phyloP scores from a whole-genome alignment of 2,797 vertebrate species.

The Martes flavigula region DNA sequence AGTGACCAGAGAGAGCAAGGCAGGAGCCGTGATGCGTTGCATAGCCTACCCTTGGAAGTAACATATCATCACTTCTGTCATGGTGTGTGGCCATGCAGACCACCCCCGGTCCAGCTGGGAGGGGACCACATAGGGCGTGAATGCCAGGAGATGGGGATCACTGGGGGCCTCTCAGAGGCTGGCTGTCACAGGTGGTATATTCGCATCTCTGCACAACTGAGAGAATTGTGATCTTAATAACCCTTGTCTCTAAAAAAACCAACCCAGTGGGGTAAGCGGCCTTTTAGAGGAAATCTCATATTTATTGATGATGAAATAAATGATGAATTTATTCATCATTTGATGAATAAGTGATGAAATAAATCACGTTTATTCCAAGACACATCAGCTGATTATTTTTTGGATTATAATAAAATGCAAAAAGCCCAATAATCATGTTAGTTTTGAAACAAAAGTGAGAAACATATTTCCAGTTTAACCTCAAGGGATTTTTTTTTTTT shows the following conservation, averaged over 20 bases:
- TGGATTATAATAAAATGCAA: background rate
- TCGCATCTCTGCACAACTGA: background rate
- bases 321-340: too few species aligned
- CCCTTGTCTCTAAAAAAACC: background rate
- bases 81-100: background rate
- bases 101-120: background rate
- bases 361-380: background rate
- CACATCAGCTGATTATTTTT: background rate
- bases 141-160: background rate
- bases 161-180: background rate
- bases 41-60: background rate
- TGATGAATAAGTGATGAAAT: too few species aligned
- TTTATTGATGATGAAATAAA: too few species aligned
- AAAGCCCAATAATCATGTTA: slow-evolving; percentile 1
- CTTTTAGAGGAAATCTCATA: background rate
- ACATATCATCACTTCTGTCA: background rate
- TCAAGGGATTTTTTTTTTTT: background rate
- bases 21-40: background rate
- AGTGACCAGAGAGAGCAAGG: background rate
- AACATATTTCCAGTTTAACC: slow-evolving; percentile 2
- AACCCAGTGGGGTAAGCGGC: background rate
- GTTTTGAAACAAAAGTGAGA: slow-evolving; percentile 50
- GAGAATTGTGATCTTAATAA: background rate
- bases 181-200: background rate
- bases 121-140: background rate